A percentile compares a stretch with the other conserved stretches of the same genome.
phyloP scores from a whole-genome alignment of 2,113 vertebrate genomes.

The Cyrtonyx montezumae region DNA sequence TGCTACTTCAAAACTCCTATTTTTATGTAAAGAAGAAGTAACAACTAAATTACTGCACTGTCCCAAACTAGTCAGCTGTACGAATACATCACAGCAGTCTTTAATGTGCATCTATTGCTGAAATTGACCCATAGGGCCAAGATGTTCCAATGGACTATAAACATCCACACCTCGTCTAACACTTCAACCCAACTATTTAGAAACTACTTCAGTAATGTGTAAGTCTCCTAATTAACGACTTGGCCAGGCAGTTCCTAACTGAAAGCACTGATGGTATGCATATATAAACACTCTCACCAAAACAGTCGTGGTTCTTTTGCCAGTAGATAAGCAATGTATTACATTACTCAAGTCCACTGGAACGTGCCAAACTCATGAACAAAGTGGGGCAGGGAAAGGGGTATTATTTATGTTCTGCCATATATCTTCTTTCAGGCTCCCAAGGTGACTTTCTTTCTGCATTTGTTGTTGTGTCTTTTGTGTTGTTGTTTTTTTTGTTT shows the following conservation, averaged over 20 bases:
- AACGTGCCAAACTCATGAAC: background rate
- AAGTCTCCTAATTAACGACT: background rate
- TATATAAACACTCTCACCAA: background rate
- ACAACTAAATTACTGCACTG: background rate
- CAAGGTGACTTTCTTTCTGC: background rate
- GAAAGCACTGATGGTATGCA: background rate
- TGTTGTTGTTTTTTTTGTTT: too few species aligned
- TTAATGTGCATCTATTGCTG: background rate
- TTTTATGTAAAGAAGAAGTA: background rate
- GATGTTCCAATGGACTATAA: background rate
- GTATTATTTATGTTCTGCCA: background rate
- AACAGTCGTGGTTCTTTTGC: background rate
- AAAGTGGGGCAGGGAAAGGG: too few species aligned
- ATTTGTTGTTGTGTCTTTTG: background rate
- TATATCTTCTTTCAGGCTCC: background rate
- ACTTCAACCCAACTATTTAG: background rate
- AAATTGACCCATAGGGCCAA: background rate
- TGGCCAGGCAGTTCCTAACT: conserved; percentile 7
- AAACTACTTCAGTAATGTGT: background rate
- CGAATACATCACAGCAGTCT: background rate
- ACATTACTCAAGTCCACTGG: conserved; percentile 10
- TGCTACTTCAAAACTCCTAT: background rate
- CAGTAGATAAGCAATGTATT: background rate
- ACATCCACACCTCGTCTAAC: background rate
- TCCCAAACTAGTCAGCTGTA: background rate